These are phyloP conservation scores for Brachymystax lenok DNA, from an alignment of 2,797 vertebrate genomes.

Conservation along the genomic window DNA sequence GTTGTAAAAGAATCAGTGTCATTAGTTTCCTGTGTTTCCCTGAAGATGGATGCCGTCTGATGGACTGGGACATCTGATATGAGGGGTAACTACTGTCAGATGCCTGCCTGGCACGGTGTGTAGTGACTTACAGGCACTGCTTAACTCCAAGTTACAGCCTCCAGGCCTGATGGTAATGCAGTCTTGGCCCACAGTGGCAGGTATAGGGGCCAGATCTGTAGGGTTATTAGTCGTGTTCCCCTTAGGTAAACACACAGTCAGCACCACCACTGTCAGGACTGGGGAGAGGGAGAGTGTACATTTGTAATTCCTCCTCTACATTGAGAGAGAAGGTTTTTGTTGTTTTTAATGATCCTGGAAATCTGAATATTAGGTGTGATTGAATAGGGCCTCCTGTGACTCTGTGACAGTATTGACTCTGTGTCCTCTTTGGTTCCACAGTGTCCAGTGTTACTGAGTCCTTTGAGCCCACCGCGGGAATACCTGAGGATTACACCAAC, in stretches of 20 bases:
- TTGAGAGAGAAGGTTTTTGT: not conserved
- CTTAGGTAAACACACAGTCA: slow-evolving; percentile 38
- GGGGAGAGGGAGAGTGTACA: not conserved
- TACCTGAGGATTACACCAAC: not conserved
- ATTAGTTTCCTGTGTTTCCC: slow-evolving; percentile 41
- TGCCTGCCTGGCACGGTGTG: slow-evolving; percentile 50
- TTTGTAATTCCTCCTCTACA: no score
- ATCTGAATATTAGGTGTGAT: no score
- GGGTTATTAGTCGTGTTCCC: slow-evolving; percentile 49
- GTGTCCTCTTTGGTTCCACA: slow-evolving; percentile 6
- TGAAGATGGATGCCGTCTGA: slow-evolving; percentile 47
- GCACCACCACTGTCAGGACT: slow-evolving; percentile 26
- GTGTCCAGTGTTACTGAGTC: not conserved
- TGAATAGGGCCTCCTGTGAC: not conserved
- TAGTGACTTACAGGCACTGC: slow-evolving; percentile 41
- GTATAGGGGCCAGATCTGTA: slow-evolving; percentile 41
- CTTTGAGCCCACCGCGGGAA: not conserved
- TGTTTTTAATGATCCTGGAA: no score
- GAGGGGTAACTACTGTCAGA: slow-evolving; percentile 55
- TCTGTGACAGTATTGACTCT: not conserved
- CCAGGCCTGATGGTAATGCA: slow-evolving; percentile 38
- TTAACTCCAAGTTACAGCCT: slow-evolving; percentile 29
- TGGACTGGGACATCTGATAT: slow-evolving; percentile 46
- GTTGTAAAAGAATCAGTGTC: slow-evolving; percentile 35
- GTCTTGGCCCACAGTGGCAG: slow-evolving; percentile 36